Percentiles rank a stretch among this genome's conserved stretches.
Evolutionary conservation across 2,888 invertebrate genomes (phyloP).

Genomic region (Drosophila sordidapex): DNA sequence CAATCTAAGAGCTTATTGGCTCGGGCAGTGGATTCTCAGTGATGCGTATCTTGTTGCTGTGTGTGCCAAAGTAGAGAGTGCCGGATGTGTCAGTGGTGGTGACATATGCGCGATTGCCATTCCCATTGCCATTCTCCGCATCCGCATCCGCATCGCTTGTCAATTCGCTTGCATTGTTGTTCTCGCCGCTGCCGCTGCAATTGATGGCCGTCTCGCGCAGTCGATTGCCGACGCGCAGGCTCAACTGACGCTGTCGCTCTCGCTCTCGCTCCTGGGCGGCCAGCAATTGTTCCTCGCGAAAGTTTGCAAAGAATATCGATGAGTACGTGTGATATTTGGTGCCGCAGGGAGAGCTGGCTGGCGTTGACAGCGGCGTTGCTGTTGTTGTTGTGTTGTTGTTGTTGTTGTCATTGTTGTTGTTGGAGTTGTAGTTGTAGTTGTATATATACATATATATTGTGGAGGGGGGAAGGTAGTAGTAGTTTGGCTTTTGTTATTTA

Average conservation of each 20-base stretch:
- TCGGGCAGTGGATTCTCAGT: conserved; percentile 85
- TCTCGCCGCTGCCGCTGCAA: conserved; percentile 64
- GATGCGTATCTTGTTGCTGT: conserved; percentile 84
- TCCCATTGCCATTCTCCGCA: conserved; percentile 60
- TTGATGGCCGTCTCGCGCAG: conserved; percentile 82
- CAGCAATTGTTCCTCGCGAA: conserved; percentile 79
- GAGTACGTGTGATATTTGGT: conserved; percentile 83
- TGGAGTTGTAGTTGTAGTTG: conserved; percentile 32
- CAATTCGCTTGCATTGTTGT: conserved; percentile 57
- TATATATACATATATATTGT: conserved; percentile 53
- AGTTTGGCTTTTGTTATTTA: conserved; percentile 83
- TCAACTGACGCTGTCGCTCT: conserved; percentile 72
- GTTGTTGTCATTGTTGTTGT: conserved; percentile 50
- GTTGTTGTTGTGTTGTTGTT: conserved; percentile 61
- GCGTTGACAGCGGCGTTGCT: conserved; percentile 84
- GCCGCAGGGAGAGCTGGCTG: conserved; percentile 83
- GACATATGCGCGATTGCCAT: conserved; percentile 71
- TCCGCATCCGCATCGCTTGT: conserved; percentile 57
- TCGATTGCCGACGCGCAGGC: conserved; percentile 78
- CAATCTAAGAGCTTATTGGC: conserved; percentile 84
- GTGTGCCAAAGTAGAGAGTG: conserved; percentile 80
- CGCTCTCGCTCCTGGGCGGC: conserved; percentile 72
- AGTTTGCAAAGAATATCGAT: conserved; percentile 83
- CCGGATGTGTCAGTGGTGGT: conserved; percentile 74
- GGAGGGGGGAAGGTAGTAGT: conserved; percentile 77